A percentile compares a stretch with the other conserved stretches of the same genome.
Evolutionary conservation across 2,888 invertebrate species (phyloP).

Genomic region (Drosophila sordidula): DNA sequence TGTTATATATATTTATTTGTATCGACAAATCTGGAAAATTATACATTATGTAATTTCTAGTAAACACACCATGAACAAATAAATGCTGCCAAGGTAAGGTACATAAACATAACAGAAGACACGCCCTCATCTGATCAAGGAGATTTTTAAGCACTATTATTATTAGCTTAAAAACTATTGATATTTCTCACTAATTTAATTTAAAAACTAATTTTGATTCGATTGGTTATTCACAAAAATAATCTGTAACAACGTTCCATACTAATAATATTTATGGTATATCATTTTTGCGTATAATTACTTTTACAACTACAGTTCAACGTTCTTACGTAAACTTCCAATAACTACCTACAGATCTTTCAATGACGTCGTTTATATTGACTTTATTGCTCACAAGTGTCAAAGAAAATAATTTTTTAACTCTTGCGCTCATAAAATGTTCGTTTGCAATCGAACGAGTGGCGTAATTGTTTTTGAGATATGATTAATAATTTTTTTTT

Average conservation of each 20-base stretch:
- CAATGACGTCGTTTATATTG: not conserved
- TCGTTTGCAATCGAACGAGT: not conserved
- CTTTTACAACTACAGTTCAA: not conserved
- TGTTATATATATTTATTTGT: not conserved
- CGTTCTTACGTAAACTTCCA: not conserved
- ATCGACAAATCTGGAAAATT: not conserved
- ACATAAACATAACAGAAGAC: no score
- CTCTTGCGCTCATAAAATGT: not conserved
- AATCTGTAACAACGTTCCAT: not conserved
- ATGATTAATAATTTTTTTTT: not conserved
- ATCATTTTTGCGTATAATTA: not conserved
- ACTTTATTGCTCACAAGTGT: conserved; percentile 5
- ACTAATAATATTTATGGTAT: no score
- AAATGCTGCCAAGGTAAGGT: no score
- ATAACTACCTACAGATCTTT: not conserved
- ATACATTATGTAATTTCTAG: not conserved
- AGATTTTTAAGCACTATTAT: no score
- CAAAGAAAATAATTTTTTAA: not conserved
- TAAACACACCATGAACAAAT: no score
- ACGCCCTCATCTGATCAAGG: no score
- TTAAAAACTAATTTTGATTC: no score
- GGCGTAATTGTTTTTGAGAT: not conserved
- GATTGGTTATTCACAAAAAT: no score
- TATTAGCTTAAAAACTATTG: no score
- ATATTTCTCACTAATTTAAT: no score